phyloP scores from a whole-genome alignment of 2,888 invertebrate genomes.

The Tanytarsus gracilentus region DNA sequence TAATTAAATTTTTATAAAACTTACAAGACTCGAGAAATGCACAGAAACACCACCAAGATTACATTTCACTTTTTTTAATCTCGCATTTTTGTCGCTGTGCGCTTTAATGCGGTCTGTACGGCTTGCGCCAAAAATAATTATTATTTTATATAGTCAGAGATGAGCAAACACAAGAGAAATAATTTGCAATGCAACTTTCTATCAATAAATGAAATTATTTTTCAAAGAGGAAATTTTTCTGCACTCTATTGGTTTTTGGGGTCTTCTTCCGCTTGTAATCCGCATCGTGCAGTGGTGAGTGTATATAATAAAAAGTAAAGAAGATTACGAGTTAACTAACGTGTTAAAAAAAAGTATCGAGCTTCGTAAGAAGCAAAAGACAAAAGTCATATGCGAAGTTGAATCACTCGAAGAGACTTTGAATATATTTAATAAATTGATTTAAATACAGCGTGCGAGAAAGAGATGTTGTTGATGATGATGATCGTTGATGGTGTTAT shows the following conservation, averaged over 20 bases:
- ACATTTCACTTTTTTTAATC: conserved; percentile 25
- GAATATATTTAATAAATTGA: conserved; percentile 1
- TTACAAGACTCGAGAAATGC: no score
- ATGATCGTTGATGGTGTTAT: conserved; percentile 11
- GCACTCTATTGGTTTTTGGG: conserved; percentile 27
- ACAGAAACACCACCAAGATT: no score
- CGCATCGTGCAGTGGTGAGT: background rate
- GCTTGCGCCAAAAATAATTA: background rate
- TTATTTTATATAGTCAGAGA: no score
- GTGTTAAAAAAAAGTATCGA: no score
- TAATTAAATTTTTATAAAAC: no score
- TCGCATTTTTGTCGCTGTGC: background rate
- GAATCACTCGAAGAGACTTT: no score
- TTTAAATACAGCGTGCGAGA: conserved; percentile 15
- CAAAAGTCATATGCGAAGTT: no score
- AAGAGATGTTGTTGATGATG: background rate
- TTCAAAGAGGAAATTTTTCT: conserved; percentile 12
- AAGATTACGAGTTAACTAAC: no score
- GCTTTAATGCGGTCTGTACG: background rate
- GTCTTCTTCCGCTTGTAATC: conserved; percentile 6
- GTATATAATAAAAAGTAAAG: background rate
- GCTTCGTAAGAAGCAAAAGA: no score
- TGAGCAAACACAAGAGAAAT: no score
- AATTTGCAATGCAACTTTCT: conserved; percentile 24
- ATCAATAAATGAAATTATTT: conserved; percentile 22